phyloP scores from a whole-genome alignment of 2,797 vertebrate species.

The Ciconia nigra region DNA sequence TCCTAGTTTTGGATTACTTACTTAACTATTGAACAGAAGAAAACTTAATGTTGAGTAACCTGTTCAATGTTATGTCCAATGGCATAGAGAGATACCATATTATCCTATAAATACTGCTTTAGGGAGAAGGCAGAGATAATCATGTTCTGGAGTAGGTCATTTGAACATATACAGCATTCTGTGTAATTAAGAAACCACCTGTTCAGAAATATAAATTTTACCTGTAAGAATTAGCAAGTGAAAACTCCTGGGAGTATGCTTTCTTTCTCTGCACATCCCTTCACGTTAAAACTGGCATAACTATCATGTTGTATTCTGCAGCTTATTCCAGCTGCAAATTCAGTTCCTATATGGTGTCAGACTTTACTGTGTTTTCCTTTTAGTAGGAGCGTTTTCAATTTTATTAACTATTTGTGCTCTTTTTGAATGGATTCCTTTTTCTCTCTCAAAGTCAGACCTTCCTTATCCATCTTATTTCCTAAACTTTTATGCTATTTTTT shows the following conservation, averaged over 20 bases:
- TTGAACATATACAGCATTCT: conserved; percentile 86
- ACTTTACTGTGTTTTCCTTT: background rate
- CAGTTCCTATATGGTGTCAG: background rate
- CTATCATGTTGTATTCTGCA: background rate
- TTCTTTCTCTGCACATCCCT: background rate
- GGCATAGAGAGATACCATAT: conserved; percentile 71
- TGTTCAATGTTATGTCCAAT: conserved; percentile 74
- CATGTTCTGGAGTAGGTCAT: conserved; percentile 76
- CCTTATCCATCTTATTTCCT: background rate
- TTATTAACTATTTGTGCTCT: background rate
- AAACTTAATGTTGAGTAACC: conserved; percentile 41
- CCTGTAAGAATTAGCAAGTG: background rate
- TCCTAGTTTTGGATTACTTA: background rate
- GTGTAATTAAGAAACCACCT: conserved; percentile 83
- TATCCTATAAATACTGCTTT: conserved; percentile 77
- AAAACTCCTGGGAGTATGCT: background rate
- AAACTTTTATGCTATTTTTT: background rate
- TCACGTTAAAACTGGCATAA: background rate
- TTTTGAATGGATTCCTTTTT: background rate
- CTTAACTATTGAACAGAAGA: background rate
- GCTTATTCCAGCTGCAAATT: background rate
- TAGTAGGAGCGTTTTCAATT: background rate
- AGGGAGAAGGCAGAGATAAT: conserved; percentile 79
- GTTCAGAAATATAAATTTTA: background rate
- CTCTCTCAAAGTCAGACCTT: background rate